Evolutionary conservation across 30 jellyfish, hydroid and myxozoan genomes (phyloP).

Genomic region (Chrysaora quinquecirrha): DNA sequence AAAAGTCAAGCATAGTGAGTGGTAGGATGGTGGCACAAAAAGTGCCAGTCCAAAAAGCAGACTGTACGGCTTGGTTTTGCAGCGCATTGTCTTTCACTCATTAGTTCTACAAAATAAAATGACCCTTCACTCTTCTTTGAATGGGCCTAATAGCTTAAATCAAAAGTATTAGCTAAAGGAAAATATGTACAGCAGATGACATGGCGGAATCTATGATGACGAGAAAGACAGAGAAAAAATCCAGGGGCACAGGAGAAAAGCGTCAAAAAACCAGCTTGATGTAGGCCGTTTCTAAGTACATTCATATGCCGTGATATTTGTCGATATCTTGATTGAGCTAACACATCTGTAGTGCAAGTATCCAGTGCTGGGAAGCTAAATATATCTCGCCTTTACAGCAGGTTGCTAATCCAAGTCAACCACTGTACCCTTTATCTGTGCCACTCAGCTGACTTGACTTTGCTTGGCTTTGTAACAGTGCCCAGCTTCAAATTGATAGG

Average conservation of each 20-base stretch:
- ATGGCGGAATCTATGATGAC: no score
- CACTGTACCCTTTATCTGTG: not conserved
- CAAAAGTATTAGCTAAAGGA: no score
- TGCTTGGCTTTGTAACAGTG: not conserved
- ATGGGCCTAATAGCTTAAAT: no score
- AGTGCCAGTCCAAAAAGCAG: no score
- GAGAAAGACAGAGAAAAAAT: not conserved
- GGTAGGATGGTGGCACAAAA: no score
- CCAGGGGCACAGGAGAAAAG: not conserved
- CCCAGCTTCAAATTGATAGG: not conserved
- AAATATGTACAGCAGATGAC: no score
- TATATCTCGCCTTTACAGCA: not conserved
- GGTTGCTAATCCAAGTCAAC: not conserved
- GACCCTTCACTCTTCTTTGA: no score
- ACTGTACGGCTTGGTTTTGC: no score
- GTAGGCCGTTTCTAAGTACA: not conserved
- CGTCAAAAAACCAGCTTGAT: not conserved
- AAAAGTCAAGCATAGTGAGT: no score
- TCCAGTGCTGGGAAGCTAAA: not conserved
- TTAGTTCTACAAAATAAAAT: no score
- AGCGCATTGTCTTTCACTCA: no score
- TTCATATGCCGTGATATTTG: not conserved
- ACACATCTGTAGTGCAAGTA: not conserved
- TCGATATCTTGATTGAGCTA: not conserved
- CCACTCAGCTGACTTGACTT: not conserved